These are phyloP conservation scores for Mythimna vitellina DNA, from an alignment of 2,888 invertebrate genomes.

Conservation along the genomic window DNA sequence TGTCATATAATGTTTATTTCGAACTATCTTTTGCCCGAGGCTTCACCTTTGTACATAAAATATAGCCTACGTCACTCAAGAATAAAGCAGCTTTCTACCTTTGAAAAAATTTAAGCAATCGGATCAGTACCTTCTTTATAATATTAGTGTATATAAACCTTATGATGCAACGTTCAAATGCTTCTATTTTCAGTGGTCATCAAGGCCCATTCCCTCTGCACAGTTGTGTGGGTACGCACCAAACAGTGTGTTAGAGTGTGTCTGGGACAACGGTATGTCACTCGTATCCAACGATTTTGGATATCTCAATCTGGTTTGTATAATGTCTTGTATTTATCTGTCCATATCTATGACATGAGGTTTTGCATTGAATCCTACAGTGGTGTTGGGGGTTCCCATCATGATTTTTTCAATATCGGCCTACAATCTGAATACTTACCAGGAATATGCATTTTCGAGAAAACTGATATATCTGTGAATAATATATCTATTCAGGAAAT, in stretches of 20 bases:
- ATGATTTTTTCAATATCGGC: not conserved
- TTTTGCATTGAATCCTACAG: not conserved
- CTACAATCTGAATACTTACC: not conserved
- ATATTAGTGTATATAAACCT: not conserved
- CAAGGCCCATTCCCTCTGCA: slow-evolving; percentile 43
- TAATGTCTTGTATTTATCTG: not conserved
- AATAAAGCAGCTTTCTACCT: too few relatives aligned
- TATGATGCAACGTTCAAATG: not conserved
- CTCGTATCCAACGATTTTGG: slow-evolving; percentile 76
- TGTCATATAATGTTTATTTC: not conserved
- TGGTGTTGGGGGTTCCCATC: not conserved
- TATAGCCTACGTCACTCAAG: too few relatives aligned
- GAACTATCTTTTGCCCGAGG: too few relatives aligned
- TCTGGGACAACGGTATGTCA: slow-evolving; percentile 80
- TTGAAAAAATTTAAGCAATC: too few relatives aligned
- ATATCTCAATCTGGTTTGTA: slow-evolving; percentile 75
- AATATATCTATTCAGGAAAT: not conserved
- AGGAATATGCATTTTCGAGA: not conserved
- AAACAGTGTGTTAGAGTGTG: slow-evolving; percentile 69
- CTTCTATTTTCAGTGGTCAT: slow-evolving; percentile 55
- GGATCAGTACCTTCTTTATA: too few relatives aligned
- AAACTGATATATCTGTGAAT: not conserved
- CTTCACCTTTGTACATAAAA: too few relatives aligned
- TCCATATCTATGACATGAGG: not conserved
- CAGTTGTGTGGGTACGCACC: slow-evolving; percentile 72